Evolutionary conservation across 2,113 vertebrate species (phyloP).

Genomic region (Anguilla rostrata): DNA sequence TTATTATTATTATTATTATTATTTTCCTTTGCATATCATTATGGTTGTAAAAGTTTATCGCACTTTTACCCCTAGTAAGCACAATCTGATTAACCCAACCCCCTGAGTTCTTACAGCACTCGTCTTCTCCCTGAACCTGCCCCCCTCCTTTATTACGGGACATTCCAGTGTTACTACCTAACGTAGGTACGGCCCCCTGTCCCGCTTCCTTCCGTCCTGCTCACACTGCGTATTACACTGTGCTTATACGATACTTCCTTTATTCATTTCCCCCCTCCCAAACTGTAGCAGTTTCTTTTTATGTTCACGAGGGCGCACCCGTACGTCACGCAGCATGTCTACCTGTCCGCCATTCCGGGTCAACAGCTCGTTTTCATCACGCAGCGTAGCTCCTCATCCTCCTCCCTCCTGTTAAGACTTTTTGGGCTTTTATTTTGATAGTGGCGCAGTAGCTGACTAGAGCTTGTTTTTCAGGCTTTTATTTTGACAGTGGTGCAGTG

Average conservation of each 20-base stretch:
- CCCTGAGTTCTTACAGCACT: not conserved
- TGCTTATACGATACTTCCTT: not conserved
- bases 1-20: not conserved
- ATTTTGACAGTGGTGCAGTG: too few species aligned
- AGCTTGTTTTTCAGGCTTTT: too few species aligned
- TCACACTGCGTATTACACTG: not conserved
- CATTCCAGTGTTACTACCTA: not conserved
- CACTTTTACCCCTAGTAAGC: too few species aligned
- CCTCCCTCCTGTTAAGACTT: not conserved
- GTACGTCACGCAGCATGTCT: too few species aligned
- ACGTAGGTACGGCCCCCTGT: not conserved
- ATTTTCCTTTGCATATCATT: not conserved
- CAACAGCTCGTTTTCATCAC: not conserved
- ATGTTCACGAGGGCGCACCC: not conserved
- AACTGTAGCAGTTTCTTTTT: conserved; percentile 25
- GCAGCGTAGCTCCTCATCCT: not conserved
- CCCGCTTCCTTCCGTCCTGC: not conserved
- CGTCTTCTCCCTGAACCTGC: not conserved
- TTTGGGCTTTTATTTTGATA: too few species aligned
- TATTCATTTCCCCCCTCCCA: not conserved
- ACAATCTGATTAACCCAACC: too few species aligned
- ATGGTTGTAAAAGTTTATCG: too few species aligned
- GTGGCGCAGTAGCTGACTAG: too few species aligned
- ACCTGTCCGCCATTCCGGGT: not conserved
- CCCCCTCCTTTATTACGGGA: not conserved